Evolutionary conservation across 1,140 invertebrate genomes (phyloP).

Genomic region (Metopolophium dirhodum): DNA sequence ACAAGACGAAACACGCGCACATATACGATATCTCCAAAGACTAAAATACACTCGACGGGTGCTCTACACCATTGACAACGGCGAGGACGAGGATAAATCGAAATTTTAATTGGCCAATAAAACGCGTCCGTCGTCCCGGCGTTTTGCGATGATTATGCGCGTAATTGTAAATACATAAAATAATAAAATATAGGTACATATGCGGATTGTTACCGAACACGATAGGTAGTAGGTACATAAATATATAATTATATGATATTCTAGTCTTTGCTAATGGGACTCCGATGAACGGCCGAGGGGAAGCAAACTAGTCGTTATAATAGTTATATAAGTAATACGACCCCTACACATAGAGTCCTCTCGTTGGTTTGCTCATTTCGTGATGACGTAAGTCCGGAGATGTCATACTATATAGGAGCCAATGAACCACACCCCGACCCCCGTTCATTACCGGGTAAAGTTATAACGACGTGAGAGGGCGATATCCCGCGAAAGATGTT

Average conservation of each 20-base stretch:
- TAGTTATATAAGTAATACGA: background rate
- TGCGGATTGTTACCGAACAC: background rate
- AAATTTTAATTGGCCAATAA: background rate
- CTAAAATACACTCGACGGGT: constrained; percentile 2
- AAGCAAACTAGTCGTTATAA: background rate
- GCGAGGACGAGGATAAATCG: background rate
- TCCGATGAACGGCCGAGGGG: background rate
- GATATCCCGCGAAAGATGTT: background rate
- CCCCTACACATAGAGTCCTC: background rate
- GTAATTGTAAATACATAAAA: background rate
- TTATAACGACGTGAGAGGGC: background rate
- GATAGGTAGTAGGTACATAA: background rate
- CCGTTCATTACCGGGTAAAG: background rate
- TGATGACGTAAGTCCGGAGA: background rate
- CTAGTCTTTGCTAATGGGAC: background rate
- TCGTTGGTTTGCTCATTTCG: background rate
- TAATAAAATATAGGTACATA: background rate
- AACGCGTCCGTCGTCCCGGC: background rate
- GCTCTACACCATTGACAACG: background rate
- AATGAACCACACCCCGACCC: background rate
- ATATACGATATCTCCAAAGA: constrained; percentile 3
- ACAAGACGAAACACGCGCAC: background rate
- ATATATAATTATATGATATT: background rate
- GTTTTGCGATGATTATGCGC: background rate
- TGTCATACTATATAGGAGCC: background rate